phyloP scores from a whole-genome alignment of 2,888 invertebrate genomes.

The Panzeria rudis region DNA sequence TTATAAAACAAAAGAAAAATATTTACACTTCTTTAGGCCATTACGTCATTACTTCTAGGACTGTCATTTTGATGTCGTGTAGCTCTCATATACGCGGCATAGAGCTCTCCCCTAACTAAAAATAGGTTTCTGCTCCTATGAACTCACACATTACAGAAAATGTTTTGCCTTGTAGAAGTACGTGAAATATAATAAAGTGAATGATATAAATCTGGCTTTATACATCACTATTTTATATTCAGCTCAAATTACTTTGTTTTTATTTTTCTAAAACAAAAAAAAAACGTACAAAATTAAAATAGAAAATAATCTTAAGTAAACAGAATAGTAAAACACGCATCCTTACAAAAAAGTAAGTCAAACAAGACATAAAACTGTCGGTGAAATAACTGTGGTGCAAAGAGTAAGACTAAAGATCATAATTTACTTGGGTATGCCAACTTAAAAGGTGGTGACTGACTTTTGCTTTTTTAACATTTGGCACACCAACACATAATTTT shows the following conservation, averaged over 20 bases:
- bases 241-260: constrained; percentile 37
- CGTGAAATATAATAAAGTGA: no score
- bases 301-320: constrained; percentile 19
- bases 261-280: not conserved
- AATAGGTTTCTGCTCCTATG: no score
- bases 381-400: constrained; percentile 22
- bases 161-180: no score
- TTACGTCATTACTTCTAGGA: no score
- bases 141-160: no score
- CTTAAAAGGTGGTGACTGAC: constrained; percentile 44
- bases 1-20: no score
- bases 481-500: not conserved
- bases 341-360: not conserved
- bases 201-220: constrained; percentile 16
- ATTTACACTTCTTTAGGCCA: no score
- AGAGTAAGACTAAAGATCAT: constrained; percentile 28
- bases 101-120: no score
- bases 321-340: not conserved
- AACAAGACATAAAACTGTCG: constrained; percentile 28
- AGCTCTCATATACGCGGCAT: no score
- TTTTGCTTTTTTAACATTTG: not conserved
- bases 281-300: not conserved
- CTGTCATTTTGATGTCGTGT: no score
- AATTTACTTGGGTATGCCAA: constrained; percentile 54
- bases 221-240: constrained; percentile 50